These are phyloP conservation scores for Leptinotarsa defecta DNA, from an alignment of 1,140 invertebrate genomes.

Conservation along the genomic window DNA sequence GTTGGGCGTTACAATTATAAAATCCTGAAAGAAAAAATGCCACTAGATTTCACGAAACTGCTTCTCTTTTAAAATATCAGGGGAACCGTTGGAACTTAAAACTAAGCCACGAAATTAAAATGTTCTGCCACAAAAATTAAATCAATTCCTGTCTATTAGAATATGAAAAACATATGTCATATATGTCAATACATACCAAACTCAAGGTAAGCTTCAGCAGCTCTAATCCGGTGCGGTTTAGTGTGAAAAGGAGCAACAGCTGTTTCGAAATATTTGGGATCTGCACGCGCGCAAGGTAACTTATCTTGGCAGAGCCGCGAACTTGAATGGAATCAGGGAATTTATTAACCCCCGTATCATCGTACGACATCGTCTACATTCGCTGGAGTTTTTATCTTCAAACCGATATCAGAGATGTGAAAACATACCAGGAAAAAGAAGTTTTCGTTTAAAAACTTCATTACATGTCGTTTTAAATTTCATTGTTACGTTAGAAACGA, in stretches of 20 bases:
- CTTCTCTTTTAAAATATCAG: too few relatives aligned
- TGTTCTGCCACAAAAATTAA: too few relatives aligned
- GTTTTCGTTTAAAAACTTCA: too few relatives aligned
- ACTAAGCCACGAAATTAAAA: too few relatives aligned
- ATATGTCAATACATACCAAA: not conserved
- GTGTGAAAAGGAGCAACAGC: constrained; percentile 22
- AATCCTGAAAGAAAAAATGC: too few relatives aligned
- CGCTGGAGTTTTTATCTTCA: not conserved
- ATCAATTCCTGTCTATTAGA: too few relatives aligned
- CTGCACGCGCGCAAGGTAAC: not conserved
- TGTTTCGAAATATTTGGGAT: constrained; percentile 5
- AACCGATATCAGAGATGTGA: not conserved
- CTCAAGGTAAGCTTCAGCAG: not conserved
- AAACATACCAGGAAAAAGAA: not conserved
- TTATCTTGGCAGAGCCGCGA: constrained; percentile 9
- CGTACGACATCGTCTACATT: constrained; percentile 21
- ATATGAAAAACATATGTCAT: too few relatives aligned
- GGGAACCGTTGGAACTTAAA: not conserved
- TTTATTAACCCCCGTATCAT: constrained; percentile 23
- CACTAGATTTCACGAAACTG: too few relatives aligned
- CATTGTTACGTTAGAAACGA: too few relatives aligned
- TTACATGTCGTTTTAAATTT: too few relatives aligned
- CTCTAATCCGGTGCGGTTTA: not conserved
- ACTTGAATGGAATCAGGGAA: constrained; percentile 24
- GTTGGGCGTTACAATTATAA: too few relatives aligned